phyloP scores from a whole-genome alignment of 2,113 vertebrate genomes.

The Xyrauchen texanus region DNA sequence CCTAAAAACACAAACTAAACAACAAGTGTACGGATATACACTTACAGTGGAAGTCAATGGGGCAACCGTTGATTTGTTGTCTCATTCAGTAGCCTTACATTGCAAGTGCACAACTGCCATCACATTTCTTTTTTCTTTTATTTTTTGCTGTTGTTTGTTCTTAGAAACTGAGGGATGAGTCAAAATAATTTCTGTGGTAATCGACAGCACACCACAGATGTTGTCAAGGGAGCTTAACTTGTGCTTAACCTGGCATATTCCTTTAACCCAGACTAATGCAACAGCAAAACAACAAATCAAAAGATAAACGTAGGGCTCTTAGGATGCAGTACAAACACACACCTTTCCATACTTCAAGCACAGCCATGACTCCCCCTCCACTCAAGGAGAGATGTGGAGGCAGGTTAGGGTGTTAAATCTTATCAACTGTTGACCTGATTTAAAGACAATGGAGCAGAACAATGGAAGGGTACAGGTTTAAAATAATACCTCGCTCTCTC shows the following conservation, averaged over 20 bases:
- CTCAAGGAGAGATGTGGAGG: conserved; percentile 28
- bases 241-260: not conserved
- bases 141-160: no score
- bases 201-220: not conserved
- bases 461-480: conserved; percentile 49
- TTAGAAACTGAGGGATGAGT: not conserved
- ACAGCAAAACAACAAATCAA: conserved; percentile 10
- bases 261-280: conserved; percentile 7
- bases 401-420: conserved; percentile 52
- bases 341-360: not conserved
- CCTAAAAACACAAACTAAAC: no score
- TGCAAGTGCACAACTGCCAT: no score
- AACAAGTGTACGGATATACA: no score
- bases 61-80: no score
- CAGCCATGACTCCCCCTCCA: conserved; percentile 7
- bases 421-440: conserved; percentile 58
- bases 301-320: not conserved
- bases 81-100: no score
- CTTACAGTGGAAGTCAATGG: no score
- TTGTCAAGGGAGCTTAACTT: not conserved
- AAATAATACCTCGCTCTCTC: conserved; percentile 36
- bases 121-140: no score
- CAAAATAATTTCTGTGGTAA: not conserved
- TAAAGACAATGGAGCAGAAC: conserved; percentile 57
- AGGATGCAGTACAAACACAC: conserved; percentile 8